Base-by-base conservation (phyloP, 2,888 invertebrate genomes). In the Agonopterix alstromeriana region DNA sequence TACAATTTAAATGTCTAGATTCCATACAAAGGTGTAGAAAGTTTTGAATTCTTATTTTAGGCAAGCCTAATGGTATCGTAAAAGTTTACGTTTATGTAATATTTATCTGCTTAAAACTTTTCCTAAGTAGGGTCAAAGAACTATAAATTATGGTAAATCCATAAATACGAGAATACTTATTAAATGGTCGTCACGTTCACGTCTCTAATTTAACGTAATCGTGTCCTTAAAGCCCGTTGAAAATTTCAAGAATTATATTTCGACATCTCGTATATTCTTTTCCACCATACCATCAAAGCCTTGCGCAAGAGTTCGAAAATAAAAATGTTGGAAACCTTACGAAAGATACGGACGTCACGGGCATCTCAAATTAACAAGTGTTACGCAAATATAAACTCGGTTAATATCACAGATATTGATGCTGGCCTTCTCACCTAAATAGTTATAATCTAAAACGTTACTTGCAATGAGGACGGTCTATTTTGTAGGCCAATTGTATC, bases 281-380 rank as follows among this genome's bases (percentile, higher is more conserved):
- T 41, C 17, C 35, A 27, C 45, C 43, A 48, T 46, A 27, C 45
- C 43, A 48, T 46, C 38, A 47, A 48, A 51, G 47, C 53, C 65
- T 84, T 85, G 78, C 82, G 84, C 74, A 85, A 85, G 73, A 63
- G 65, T 60, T 59, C 73, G 64, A 69, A 77, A 80, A 80, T 82
- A 82, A 77, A 78, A 68, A 70, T 65, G 69, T 67, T 27, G 27
- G 27, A 27, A 66, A 51, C 57, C 54, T 66, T 68, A 60, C 66
- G 79, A 77, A 79, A 75, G 65, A 63, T 57, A 57, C 56, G 53
- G 58, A 63, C 74, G 73, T 73, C 74, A 73, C 67, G 58, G 65
- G 61, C 58, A 61, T 61, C 63, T 66, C 57, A 56, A 69, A 67
- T 68, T 70, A 72, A 75, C 72, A 67, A 61, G 63, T 63, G 70